These are phyloP conservation scores for Argopecten irradians DNA, from an alignment of 1,140 invertebrate species.

Conservation along the genomic window DNA sequence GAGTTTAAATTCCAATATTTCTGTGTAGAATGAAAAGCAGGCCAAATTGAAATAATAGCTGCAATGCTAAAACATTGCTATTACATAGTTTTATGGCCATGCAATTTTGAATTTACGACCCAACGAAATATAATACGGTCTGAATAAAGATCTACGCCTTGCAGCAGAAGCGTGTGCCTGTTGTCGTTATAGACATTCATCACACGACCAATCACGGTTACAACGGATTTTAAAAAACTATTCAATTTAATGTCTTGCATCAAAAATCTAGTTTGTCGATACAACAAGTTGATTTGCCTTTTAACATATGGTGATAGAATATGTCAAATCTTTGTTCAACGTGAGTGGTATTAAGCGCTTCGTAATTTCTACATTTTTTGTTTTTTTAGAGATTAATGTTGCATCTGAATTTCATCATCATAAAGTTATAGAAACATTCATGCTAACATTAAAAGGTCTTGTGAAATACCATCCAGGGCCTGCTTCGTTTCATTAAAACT, in stretches of 20 bases:
- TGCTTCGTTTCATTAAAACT: neutral
- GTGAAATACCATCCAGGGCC: neutral
- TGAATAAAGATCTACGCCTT: neutral
- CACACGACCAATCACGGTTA: neutral
- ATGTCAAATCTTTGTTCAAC: neutral
- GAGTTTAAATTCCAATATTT: slow-evolving; percentile 23
- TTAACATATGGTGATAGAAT: neutral
- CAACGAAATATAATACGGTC: neutral
- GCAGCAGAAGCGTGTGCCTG: neutral
- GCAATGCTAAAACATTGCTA: neutral
- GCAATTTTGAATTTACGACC: slow-evolving; percentile 18
- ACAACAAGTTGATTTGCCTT: neutral
- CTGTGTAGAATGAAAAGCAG: neutral
- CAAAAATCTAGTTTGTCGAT: neutral
- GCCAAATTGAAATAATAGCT: neutral
- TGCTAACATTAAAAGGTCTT: neutral
- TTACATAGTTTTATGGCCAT: neutral
- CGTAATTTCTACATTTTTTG: neutral
- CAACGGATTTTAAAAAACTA: neutral
- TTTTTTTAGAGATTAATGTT: neutral
- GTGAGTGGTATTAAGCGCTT: neutral
- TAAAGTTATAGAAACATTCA: neutral
- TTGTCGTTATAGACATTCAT: neutral
- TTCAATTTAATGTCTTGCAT: neutral
- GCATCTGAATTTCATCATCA: slow-evolving; percentile 3